Evolutionary conservation across 1,140 invertebrate genomes (phyloP).

Genomic region (Drosophila micromelanica): DNA sequence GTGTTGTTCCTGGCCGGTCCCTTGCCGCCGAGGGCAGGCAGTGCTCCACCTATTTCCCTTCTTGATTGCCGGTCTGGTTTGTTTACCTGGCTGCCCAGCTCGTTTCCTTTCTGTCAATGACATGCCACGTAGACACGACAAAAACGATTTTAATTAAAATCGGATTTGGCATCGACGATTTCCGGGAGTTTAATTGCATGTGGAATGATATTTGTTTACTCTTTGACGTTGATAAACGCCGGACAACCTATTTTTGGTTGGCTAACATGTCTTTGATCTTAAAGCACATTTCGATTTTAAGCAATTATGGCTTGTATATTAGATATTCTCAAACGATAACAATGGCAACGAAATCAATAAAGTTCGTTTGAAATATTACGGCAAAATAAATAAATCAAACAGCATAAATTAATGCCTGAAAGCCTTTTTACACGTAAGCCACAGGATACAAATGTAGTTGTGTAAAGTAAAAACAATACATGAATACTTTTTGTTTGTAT

Average conservation of each 20-base stretch:
- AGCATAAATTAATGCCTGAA: slow-evolving; percentile 78
- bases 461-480: background rate
- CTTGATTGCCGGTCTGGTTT: slow-evolving; percentile 35
- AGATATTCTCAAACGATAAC: slow-evolving; percentile 29
- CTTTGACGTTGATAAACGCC: slow-evolving; percentile 28
- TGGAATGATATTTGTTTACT: slow-evolving; percentile 71
- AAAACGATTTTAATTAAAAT: slow-evolving; percentile 81
- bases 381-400: slow-evolving; percentile 73
- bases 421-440: slow-evolving; percentile 71
- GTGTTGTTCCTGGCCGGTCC: background rate
- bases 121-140: slow-evolving; percentile 47
- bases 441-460: slow-evolving; percentile 49
- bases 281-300: slow-evolving; percentile 15
- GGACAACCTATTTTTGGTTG: slow-evolving; percentile 3
- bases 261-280: slow-evolving; percentile 57
- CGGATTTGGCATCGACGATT: slow-evolving; percentile 76
- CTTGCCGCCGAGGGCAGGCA: background rate
- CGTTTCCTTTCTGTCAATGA: slow-evolving; percentile 66
- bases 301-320: slow-evolving; percentile 50
- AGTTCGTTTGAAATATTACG: slow-evolving; percentile 32
- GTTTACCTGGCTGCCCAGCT: slow-evolving; percentile 51
- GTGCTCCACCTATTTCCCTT: background rate
- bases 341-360: slow-evolving; percentile 9
- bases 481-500: slow-evolving; percentile 11
- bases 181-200: slow-evolving; percentile 73